Conservation (phyloP, 2,113 vertebrate species). For the Propithecus coquereli region DNA sequence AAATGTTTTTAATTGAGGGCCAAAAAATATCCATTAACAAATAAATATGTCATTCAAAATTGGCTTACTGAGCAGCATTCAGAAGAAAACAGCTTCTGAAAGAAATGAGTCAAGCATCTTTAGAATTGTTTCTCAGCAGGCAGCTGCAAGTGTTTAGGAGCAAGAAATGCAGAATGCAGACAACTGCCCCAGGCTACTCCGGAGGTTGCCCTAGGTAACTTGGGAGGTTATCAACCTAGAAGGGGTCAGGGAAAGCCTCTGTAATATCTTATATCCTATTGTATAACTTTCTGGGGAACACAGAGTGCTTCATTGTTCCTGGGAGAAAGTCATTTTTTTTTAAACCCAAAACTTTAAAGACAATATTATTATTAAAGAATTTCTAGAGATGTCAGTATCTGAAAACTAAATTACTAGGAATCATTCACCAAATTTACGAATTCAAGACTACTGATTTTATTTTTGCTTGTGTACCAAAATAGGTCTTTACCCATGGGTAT, state of each 20-base stretch:
- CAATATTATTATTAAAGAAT: slow-evolving; percentile 29
- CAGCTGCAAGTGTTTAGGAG: neutral
- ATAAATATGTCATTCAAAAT: neutral
- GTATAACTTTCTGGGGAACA: slow-evolving; percentile 48
- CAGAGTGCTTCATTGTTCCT: slow-evolving; percentile 56
- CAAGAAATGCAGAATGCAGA: neutral
- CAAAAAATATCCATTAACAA: neutral
- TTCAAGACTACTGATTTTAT: neutral
- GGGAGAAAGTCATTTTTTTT: slow-evolving; percentile 50
- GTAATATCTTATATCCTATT: slow-evolving; percentile 35
- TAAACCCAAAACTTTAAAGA: slow-evolving; percentile 21
- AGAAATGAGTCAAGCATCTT: too few relatives aligned
- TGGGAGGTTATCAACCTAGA: neutral
- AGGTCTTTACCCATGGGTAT: neutral
- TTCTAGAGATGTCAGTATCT: slow-evolving; percentile 6
- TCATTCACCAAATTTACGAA: neutral
- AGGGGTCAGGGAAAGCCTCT: neutral
- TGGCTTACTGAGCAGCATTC: neutral
- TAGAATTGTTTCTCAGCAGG: neutral
- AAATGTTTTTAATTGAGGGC: neutral
- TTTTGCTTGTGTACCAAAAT: neutral
- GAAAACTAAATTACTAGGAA: slow-evolving; percentile 18
- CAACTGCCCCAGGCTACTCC: slow-evolving; percentile 19
- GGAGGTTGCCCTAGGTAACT: neutral
- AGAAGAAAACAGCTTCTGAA: neutral